Base-by-base conservation (phyloP, 2,113 vertebrate genomes). In the Cyanistes caeruleus region DNA sequence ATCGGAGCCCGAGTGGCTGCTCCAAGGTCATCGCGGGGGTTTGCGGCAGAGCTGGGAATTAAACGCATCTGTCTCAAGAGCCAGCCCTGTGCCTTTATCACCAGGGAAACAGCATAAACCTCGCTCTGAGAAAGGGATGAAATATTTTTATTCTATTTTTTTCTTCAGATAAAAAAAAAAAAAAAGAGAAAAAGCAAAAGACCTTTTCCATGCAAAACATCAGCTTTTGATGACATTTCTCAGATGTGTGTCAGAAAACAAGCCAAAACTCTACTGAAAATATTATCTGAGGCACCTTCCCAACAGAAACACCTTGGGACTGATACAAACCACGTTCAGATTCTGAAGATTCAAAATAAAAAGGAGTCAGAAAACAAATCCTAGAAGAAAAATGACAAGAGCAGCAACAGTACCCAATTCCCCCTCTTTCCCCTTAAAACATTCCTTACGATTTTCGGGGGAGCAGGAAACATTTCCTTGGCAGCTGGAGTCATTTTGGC, bases 71-170 rank as follows among this genome's bases (percentile, higher is more conserved):
- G 90, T 80, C 70, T 68, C 63, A 8, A 73, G 58, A 83, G 55
- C 67, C 90, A 53, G 93, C 91, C 81, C 23, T 10, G 75, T 60
- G 80, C 89, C 86, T 78, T 79, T 90, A 87, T 94, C 94, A 92
- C 94, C 92, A 88, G 90, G 94, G 96, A 97, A 95, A 97, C 95
- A 10, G 90, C 87, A 90, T 41, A 75, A 93, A 87, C 74, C 65
- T 84, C 70, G 2, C 74, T 52, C 25, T 31, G 82, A 94, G 85
- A 90, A 80, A 85, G 28, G 51, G 68, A 83, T 56, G 72, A 77
- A 92, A 85, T 86, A 33, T 69, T 83, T 95, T 88, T 83, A 74
- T 91, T 60, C 44, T 31, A 2, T 10, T 64, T 78, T 48, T 53
- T 52, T 18, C 37, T 52, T 69, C 37, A 28, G 67, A 53, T 59